phyloP scores from a whole-genome alignment of 2,888 invertebrate species.

The Lacanobia oleracea region DNA sequence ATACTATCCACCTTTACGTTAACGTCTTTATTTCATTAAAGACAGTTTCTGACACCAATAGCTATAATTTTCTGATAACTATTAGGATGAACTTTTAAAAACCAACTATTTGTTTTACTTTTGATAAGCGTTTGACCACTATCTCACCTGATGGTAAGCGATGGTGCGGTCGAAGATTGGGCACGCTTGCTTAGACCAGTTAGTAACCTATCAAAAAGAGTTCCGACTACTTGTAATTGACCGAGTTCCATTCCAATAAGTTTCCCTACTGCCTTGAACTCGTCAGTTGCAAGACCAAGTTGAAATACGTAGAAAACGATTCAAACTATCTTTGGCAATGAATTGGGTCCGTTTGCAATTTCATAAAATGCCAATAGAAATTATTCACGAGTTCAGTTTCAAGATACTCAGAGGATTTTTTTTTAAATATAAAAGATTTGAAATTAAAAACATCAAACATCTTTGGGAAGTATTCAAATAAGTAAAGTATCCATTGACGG shows the following conservation, averaged over 20 bases:
- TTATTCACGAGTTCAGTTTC: conserved; percentile 17
- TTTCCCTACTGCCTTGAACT: conserved; percentile 12
- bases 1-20: too few species aligned
- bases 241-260: conserved; percentile 6
- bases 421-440: not conserved
- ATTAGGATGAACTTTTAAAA: too few species aligned
- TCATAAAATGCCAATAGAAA: conserved; percentile 19
- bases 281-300: conserved; percentile 15
- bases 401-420: not conserved
- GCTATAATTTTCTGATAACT: too few species aligned
- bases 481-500: not conserved
- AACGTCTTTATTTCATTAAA: too few species aligned
- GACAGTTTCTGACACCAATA: too few species aligned
- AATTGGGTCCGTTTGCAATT: conserved; percentile 23
- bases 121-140: too few species aligned
- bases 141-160: too few species aligned
- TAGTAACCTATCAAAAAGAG: too few species aligned
- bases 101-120: too few species aligned
- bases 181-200: too few species aligned
- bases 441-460: not conserved
- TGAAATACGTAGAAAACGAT: conserved; percentile 8
- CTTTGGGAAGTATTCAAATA: conserved; percentile 1
- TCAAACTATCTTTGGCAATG: conserved; percentile 25
- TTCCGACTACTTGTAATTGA: not conserved
- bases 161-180: too few species aligned